These are phyloP conservation scores for Epinotia brunnichana DNA, from an alignment of 2,888 invertebrate genomes.

Conservation along the genomic window DNA sequence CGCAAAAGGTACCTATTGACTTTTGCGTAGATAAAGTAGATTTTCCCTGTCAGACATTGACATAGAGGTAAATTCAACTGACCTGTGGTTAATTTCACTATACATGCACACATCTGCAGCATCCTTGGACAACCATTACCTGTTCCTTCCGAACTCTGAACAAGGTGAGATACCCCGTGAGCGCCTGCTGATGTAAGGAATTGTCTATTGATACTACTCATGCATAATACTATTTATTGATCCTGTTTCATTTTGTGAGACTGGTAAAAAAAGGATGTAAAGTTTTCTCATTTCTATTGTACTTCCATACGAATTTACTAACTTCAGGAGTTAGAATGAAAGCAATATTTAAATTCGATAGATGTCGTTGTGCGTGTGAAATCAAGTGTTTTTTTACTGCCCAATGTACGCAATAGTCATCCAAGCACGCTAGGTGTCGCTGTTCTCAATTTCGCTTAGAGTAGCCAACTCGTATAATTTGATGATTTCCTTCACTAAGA, in stretches of 20 bases:
- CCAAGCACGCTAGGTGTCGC: not conserved
- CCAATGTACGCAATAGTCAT: not conserved
- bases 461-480: no score
- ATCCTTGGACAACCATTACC: not conserved
- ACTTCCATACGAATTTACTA: conserved; percentile 36
- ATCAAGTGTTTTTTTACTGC: not conserved
- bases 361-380: conserved; percentile 12
- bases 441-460: not conserved
- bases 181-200: conserved; percentile 43
- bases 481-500: no score
- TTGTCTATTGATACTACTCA: conserved; percentile 44
- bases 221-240: conserved; percentile 41
- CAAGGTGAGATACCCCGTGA: conserved; percentile 9
- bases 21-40: not conserved
- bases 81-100: not conserved
- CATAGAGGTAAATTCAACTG: not conserved
- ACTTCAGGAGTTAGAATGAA: not conserved
- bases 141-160: conserved; percentile 17
- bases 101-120: not conserved
- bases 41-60: not conserved
- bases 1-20: not conserved
- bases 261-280: conserved; percentile 21
- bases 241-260: conserved; percentile 34
- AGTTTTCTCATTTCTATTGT: conserved; percentile 9
- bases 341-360: not conserved